Base-by-base conservation (phyloP, 2,888 invertebrate genomes). In the Panorpa germanica region DNA sequence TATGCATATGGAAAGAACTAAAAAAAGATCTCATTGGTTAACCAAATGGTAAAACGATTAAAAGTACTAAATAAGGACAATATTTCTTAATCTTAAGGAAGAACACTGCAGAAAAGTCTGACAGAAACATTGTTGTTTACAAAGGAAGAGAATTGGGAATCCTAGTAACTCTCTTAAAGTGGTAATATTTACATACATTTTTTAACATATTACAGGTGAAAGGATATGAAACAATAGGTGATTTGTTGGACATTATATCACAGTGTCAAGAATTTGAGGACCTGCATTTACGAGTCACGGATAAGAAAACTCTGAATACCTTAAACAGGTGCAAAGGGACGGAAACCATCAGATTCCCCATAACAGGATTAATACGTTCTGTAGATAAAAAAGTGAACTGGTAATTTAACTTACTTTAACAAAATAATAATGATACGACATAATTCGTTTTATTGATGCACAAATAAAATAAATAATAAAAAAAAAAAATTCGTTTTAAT, bases 331-430 rank as follows among this genome's bases (percentile, higher is more conserved):
- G 65, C 43, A 65, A 64, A 40, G 48, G 50, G 27, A 51, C 49
- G 35, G 44, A 55, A 32, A 64, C 67, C 1, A 70, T 77, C 34
- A 57, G 78, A 6, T 78, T 65, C 50, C 72, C 75, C 2, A 58
- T 80, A 48, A 61, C 61, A 37, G 78, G 77, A 25, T 71, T 65
- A 49, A 72, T 82, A 25, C 70, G 59, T 44, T 70, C 67, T 2
- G 53, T 62, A 29, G 67, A 71, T 40, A 73, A 76, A 70, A 82
- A 82, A 53, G 60, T 77, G n/a, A 75, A 70, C 45, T 73, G 73
- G 74, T 73, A 58, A 57, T 48, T 40, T 22, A 29, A 25, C 28
- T 13, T 18, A 9, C 13, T 23, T 28, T 16, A 14, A 34, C 7
- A 28, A 22, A 12, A 7, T 28, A 21, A 15, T 13, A 19, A n/a